Conservation (phyloP, 2,797 vertebrate genomes). For the Aulostomus chinensis region DNA sequence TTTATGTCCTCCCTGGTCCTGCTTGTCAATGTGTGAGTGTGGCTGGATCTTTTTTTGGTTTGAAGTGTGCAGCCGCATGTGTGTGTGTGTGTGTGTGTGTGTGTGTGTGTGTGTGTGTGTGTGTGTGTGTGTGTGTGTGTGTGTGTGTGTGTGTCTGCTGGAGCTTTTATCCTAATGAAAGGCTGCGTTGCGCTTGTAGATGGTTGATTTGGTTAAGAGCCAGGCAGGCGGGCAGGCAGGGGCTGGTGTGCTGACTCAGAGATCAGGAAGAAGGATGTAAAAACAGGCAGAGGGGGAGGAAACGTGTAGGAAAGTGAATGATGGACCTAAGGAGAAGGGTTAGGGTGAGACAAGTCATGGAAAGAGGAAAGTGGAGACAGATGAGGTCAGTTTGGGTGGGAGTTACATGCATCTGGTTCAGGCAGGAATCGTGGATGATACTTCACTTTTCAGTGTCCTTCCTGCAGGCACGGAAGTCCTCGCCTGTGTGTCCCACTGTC, state of each 20-base stretch:
- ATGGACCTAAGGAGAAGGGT: constrained; percentile 36
- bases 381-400: constrained; percentile 21
- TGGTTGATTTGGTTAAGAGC: constrained; percentile 70
- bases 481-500: neutral
- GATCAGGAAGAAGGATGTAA: constrained; percentile 44
- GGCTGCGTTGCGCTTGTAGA: constrained; percentile 48
- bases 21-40: constrained; percentile 26
- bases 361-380: constrained; percentile 31
- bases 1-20: constrained; percentile 46
- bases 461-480: neutral
- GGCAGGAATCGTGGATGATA: too few relatives aligned
- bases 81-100: constrained; percentile 21
- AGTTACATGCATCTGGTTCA: constrained; percentile 28
- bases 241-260: constrained; percentile 71
- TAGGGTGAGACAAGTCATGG: constrained; percentile 41
- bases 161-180: constrained; percentile 80
- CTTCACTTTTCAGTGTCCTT: too few relatives aligned
- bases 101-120: constrained; percentile 4
- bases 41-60: constrained; percentile 74
- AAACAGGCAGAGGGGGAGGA: constrained; percentile 25
- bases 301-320: constrained; percentile 31
- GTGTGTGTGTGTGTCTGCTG: constrained; percentile 26
- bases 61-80: too few relatives aligned
- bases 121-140: constrained; percentile 26
- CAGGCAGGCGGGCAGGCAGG: too few relatives aligned